Evolutionary conservation across 1,140 invertebrate species (phyloP).

Genomic region (Drosophila erecta): DNA sequence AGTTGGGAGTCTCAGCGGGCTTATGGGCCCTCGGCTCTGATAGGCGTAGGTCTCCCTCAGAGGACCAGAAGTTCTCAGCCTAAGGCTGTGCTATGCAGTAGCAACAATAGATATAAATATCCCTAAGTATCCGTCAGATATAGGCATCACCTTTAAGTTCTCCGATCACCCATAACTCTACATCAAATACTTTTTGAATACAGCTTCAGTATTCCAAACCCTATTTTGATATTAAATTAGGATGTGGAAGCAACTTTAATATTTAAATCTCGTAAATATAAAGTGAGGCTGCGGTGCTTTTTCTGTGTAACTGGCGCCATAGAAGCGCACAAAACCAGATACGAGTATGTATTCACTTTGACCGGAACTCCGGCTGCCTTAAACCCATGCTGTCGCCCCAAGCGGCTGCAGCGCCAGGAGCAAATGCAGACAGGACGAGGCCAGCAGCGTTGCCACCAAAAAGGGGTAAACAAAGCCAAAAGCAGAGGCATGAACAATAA

Average conservation of each 20-base stretch:
- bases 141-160: too few species aligned
- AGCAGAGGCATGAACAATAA: slow-evolving; percentile 28
- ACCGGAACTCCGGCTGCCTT: slow-evolving; percentile 53
- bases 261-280: neutral
- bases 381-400: neutral
- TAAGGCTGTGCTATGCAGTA: neutral
- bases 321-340: slow-evolving; percentile 21
- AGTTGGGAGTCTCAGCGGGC: neutral
- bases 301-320: slow-evolving; percentile 29
- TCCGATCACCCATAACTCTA: too few species aligned
- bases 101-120: neutral
- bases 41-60: neutral
- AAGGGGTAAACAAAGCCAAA: slow-evolving; percentile 67
- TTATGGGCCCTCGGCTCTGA: slow-evolving; percentile 4
- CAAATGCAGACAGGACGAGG: slow-evolving; percentile 29
- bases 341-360: slow-evolving; percentile 29
- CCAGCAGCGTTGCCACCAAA: slow-evolving; percentile 50
- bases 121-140: neutral
- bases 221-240: too few species aligned
- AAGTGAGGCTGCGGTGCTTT: too few species aligned
- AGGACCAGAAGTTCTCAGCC: slow-evolving; percentile 2
- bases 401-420: neutral
- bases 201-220: too few species aligned
- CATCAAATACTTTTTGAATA: too few species aligned
- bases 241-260: too few species aligned